A percentile compares a stretch with the other conserved stretches of the same genome.
Evolutionary conservation across 64 coral and sea anemone species (phyloP).

Genomic region (Montipora sp.): DNA sequence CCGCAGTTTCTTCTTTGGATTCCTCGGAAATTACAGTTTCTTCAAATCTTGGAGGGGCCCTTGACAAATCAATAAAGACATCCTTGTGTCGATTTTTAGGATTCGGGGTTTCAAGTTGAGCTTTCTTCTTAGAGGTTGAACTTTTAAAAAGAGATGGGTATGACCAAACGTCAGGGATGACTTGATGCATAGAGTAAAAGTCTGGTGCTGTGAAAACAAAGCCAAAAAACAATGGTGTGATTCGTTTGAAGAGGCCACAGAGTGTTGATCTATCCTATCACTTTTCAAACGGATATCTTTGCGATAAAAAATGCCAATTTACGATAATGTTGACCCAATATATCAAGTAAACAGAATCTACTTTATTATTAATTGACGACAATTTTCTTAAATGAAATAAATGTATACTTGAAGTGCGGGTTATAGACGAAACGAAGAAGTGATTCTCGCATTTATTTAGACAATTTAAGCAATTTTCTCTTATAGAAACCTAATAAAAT

Average conservation of each 20-base stretch:
- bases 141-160: conserved; percentile 70
- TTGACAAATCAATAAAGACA: conserved; percentile 78
- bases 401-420: no score
- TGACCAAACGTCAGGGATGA: conserved; percentile 85
- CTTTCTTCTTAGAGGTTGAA: not conserved
- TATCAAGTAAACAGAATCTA: no score
- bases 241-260: no score
- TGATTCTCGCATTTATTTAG: no score
- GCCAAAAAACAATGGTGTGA: not conserved
- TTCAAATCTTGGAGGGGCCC: conserved; percentile 53
- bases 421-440: no score
- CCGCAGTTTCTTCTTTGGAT: not conserved
- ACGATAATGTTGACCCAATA: no score
- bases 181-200: conserved; percentile 70
- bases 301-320: no score
- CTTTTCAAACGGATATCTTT: no score
- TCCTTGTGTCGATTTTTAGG: conserved; percentile 4
- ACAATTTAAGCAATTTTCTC: no score
- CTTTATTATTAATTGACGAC: no score
- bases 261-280: not conserved
- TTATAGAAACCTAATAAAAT: no score
- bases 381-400: no score
- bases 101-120: not conserved
- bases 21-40: conserved; percentile 29
- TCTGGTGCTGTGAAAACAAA: conserved; percentile 40